Percentiles rank a stretch among this genome's conserved stretches.
phyloP scores from a whole-genome alignment of 2,113 vertebrate species.

The Chaetorhynchus papuensis region DNA sequence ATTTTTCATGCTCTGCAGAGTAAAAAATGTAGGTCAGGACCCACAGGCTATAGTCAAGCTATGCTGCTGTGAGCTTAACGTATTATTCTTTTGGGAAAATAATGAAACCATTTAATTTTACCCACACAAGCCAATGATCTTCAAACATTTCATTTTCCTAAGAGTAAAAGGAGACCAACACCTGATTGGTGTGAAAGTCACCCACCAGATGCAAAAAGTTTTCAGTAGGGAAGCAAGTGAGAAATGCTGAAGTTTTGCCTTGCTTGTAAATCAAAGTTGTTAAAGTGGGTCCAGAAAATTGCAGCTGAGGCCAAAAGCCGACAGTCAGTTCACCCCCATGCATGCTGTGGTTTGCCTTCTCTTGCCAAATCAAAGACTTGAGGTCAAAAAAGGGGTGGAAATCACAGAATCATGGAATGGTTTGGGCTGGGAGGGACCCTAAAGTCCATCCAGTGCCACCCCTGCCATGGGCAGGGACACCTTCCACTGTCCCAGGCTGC shows the following conservation, averaged over 20 bases:
- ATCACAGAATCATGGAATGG: neutral
- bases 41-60: slow-evolving; percentile 3
- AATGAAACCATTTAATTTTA: slow-evolving; percentile 37
- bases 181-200: neutral
- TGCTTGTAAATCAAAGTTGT: neutral
- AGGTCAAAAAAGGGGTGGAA: neutral
- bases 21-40: slow-evolving; percentile 49
- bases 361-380: neutral
- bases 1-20: slow-evolving; percentile 19
- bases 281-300: neutral
- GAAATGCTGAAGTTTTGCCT: neutral
- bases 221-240: neutral
- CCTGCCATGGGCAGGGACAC: neutral
- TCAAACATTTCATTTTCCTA: slow-evolving; percentile 2
- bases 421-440: neutral
- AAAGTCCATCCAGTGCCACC: fast-evolving
- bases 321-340: neutral
- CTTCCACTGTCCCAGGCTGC: fast-evolving
- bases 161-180: neutral
- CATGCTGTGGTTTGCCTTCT: neutral
- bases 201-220: neutral
- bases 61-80: neutral
- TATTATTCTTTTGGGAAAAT: slow-evolving; percentile 9
- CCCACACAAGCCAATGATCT: neutral
- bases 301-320: neutral